Evolutionary conservation across 2,888 invertebrate species (phyloP).

Genomic region (Eilema depressum): DNA sequence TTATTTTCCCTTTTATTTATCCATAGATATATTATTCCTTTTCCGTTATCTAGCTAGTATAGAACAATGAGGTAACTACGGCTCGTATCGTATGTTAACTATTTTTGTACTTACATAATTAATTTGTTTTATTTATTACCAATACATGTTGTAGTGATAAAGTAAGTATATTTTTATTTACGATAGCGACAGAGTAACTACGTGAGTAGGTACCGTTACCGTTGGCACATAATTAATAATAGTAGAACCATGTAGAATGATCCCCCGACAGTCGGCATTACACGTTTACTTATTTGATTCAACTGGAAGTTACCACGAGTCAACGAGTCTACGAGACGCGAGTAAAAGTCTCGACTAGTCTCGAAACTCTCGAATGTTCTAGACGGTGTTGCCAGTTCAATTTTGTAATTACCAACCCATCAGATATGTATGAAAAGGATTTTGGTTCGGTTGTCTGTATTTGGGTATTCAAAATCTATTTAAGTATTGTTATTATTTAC

Average conservation of each 20-base stretch:
- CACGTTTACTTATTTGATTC: neutral
- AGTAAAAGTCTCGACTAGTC: conserved; percentile 31
- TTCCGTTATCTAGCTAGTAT: neutral
- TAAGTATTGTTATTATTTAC: too few relatives aligned
- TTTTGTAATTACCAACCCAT: conserved; percentile 18
- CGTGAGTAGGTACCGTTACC: neutral
- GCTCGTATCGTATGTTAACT: neutral
- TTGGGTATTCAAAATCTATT: too few relatives aligned
- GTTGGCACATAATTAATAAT: too few relatives aligned
- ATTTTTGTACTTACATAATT: neutral
- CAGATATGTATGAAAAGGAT: too few relatives aligned
- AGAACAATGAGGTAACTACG: neutral
- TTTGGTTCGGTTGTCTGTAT: too few relatives aligned
- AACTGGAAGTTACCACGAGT: conserved; percentile 33
- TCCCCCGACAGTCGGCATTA: neutral
- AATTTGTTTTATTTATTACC: neutral
- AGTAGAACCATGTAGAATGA: conserved; percentile 1
- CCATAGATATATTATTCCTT: too few relatives aligned
- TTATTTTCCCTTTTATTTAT: too few relatives aligned
- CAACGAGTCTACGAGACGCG: neutral
- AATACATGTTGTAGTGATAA: neutral
- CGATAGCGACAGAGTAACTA: neutral
- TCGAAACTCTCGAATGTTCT: conserved; percentile 29
- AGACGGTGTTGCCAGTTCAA: conserved; percentile 36
- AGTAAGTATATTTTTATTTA: conserved; percentile 3